Conservation (phyloP, 1,140 invertebrate species). For the Bombus sibiricus region DNA sequence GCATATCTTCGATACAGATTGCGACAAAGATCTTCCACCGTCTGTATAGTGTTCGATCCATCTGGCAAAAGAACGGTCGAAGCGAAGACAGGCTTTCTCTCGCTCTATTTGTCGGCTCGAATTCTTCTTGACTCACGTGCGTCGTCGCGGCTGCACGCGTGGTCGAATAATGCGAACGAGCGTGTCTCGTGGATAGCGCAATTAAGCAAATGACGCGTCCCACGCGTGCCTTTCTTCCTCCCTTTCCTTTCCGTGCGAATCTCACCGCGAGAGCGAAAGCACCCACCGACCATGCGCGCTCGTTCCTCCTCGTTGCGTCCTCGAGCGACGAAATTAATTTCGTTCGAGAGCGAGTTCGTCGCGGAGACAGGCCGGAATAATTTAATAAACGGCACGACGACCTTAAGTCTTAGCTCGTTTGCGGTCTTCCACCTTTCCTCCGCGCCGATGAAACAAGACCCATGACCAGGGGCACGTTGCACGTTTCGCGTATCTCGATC, state of each 20-base stretch:
- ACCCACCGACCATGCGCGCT: not conserved
- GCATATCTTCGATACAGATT: too few species aligned
- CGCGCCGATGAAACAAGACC: too few species aligned
- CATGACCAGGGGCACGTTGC: too few species aligned
- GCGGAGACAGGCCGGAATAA: conserved; percentile 14
- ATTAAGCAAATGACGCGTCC: conserved; percentile 72
- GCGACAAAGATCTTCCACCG: too few species aligned
- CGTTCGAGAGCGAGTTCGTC: too few species aligned
- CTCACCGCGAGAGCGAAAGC: not conserved
- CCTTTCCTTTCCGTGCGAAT: not conserved
- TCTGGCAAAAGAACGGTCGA: too few species aligned
- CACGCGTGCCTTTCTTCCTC: conserved; percentile 52
- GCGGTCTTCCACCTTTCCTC: too few species aligned
- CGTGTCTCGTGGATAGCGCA: conserved; percentile 62
- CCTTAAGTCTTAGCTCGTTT: too few species aligned
- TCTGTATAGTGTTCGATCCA: too few species aligned
- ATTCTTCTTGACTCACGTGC: conserved; percentile 8
- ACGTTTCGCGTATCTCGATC: too few species aligned
- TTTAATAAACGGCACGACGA: conserved; percentile 13
- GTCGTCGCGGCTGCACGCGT: conserved; percentile 52
- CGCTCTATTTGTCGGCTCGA: not conserved
- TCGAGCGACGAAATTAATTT: conserved; percentile 29
- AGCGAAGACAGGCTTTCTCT: not conserved
- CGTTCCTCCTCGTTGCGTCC: too few species aligned
- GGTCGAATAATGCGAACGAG: conserved; percentile 61